Conservation (phyloP, 2,797 vertebrate species). For the Erethizon dorsatum region DNA sequence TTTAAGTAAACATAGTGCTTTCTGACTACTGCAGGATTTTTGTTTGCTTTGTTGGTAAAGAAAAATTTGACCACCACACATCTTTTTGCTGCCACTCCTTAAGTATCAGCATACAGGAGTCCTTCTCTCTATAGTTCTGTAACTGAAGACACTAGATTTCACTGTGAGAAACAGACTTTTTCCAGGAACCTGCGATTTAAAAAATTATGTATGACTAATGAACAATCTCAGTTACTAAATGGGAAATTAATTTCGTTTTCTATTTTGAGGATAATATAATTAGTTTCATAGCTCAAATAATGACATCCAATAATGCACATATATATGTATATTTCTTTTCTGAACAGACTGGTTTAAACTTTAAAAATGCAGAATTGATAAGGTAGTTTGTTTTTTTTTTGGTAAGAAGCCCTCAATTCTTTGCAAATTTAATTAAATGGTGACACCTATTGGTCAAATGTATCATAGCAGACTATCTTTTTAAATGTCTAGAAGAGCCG, state of each 20-base stretch:
- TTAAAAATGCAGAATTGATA: constrained; percentile 8
- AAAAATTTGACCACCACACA: background rate
- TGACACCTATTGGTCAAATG: constrained; percentile 76
- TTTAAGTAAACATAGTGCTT: background rate
- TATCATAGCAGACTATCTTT: background rate
- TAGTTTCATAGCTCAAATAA: background rate
- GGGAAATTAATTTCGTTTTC: constrained; percentile 17
- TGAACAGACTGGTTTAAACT: constrained; percentile 41
- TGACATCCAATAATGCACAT: background rate
- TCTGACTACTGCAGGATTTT: background rate
- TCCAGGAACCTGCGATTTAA: background rate
- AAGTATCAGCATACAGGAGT: background rate
- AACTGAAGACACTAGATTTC: background rate
- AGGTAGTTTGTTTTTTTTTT: background rate
- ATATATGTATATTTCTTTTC: background rate
- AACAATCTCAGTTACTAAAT: background rate
- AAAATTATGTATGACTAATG: background rate
- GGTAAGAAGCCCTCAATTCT: background rate
- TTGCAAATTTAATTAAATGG: constrained; percentile 32
- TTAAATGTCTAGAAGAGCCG: background rate
- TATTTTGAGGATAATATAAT: constrained; percentile 12
- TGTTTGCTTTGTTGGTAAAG: background rate
- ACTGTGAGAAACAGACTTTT: background rate
- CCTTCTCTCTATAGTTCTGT: background rate
- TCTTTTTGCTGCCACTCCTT: background rate